Base-by-base conservation (phyloP, 2,888 invertebrate genomes). In the Phanerotoma sp. region DNA sequence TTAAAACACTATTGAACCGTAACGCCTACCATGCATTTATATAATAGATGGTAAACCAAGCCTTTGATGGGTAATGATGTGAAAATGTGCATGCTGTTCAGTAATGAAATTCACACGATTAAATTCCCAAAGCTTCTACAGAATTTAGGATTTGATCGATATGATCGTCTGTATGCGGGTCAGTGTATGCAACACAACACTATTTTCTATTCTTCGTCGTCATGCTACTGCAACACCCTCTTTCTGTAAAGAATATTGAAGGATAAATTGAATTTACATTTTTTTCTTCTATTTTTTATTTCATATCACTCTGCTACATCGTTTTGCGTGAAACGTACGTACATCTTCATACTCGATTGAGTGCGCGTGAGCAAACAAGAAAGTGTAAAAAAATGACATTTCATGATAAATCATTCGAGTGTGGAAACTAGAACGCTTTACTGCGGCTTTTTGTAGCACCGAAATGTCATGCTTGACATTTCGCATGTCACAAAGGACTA, bases 91-190 rank as follows among this genome's bases (percentile, higher is more conserved):
- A 28, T 30, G 45, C n/a, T 16, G 40, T 22, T 18, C 38, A 45
- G 33, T 56, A 51, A 57, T 56, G 55, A 54, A 45, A 60, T 60
- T 56, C 49, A 40, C 45, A 45, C 45, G 49, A 48, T 45, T 54
- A 25, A 49, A 52, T 51, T 56, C 32, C 30, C 48, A 56, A 60
- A 49, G 54, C 40, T 44, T 37, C 10, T 30, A 15, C 10, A 20
- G 16, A 28, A 28, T 35, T 45, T 44, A 16, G 22, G 18, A 40
- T 48, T 15, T 37, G 25, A 52, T 52, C 46, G 46, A 50, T 51
- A 28, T 22, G 30, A 51, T 42, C 30, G 22, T 33, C 11, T 7
- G 16, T 21, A 40, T 32, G 20, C n/a, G n/a, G 30, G 30, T n/a
- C 13, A 25, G 25, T n/a, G n/a, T n/a, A n/a, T n/a, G n/a, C n/a